phyloP scores from a whole-genome alignment of 2,113 vertebrate species.

The Synodontis membranacea region DNA sequence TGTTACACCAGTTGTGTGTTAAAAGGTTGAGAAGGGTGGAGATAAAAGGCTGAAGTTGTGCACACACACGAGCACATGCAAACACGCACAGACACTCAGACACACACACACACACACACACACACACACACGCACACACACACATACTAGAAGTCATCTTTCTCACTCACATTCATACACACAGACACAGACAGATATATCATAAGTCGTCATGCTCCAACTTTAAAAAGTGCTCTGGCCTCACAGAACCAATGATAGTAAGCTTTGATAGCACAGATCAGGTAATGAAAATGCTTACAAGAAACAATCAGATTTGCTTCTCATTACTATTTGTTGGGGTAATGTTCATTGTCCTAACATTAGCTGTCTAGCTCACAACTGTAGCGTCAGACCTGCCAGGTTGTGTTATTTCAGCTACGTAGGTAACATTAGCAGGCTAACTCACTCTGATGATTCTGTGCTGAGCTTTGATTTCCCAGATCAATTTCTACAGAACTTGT shows the following conservation, averaged over 20 bases:
- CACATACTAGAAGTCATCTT: too few relatives aligned
- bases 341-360: not conserved
- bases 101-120: not conserved
- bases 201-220: not conserved
- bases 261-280: not conserved
- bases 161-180: not conserved
- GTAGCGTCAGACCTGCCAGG: not conserved
- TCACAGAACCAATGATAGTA: not conserved
- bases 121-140: not conserved
- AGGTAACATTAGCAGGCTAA: not conserved
- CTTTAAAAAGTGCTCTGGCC: not conserved
- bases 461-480: not conserved
- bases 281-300: not conserved
- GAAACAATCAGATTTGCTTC: not conserved
- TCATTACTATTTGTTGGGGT: not conserved
- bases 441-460: not conserved
- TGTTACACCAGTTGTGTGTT: conserved; percentile 27
- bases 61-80: not conserved
- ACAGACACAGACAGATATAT: not conserved
- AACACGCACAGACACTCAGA: not conserved
- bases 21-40: conserved; percentile 21
- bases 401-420: not conserved
- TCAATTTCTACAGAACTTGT: not conserved
- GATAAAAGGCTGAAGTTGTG: not conserved
- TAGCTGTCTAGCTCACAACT: not conserved